Evolutionary conservation across 2,888 invertebrate species (phyloP), one percentile per base, ranked within the genome.

Genomic region (Drosophila helvetica): DNA sequence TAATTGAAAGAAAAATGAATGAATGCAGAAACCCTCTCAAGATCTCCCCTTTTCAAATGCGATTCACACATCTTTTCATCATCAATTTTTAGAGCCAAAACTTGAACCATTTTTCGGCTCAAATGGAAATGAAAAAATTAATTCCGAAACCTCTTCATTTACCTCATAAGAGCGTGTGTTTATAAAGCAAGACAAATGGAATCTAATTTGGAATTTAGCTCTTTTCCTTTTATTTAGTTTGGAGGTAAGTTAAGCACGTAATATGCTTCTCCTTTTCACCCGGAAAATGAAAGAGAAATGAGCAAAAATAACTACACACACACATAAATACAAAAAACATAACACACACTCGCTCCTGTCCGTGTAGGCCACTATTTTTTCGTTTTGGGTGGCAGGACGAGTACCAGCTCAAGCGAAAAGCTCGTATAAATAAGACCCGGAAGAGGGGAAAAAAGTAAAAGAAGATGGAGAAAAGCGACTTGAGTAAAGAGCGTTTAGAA

Each of bases 151-250:
- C 30, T 58, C 51, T 52, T 22, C 38, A 38, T 6, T 27, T 27
- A 60, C 45, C 46, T 38, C 45, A 27, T 38, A 38, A 18, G 7
- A 38, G 38, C 9, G 30, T 33, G 18, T 33, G 18, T 38, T 42
- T 52, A 18, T 15, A 42, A 25, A 52, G 10, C 18, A 22, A 73
- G 60, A 76, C 60, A 76, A 80, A 72, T 60, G 60, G 72, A 80
- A 83, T 86, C 70, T 73, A 86, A 82, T 83, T 80, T 77, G 59
- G 68, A 76, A 69, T 74, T 77, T 63, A 53, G 63, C 68, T 68
- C 53, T 52, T 55, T 67, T 68, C 63, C 66, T 38, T 15, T 65
- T 77, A 66, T 77, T 85, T 60, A 66, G 80, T 61, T 75, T 67
- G 43, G 53, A 51, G 74, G 53, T 58, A 61, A 73, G 56, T 65